Evolutionary conservation across 2,113 vertebrate species (phyloP).

Genomic region (Pseudorhombus dupliciocellatus): DNA sequence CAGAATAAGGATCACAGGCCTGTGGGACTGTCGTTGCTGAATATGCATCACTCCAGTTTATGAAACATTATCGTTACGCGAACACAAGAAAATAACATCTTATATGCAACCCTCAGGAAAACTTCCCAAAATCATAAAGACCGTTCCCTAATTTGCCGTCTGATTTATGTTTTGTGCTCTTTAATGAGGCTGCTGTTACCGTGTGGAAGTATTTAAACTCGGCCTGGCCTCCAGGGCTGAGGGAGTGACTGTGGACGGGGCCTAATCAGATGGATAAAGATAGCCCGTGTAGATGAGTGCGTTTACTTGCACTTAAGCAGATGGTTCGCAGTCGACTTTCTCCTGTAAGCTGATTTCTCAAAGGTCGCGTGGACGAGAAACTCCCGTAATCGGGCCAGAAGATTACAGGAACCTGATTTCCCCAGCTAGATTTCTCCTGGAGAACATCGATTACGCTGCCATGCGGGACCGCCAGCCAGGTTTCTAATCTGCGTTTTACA

Average conservation of each 20-base stretch:
- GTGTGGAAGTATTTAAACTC: not conserved
- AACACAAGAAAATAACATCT: not conserved
- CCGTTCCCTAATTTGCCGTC: not conserved
- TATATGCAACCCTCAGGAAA: not conserved
- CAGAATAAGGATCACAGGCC: conserved; percentile 55
- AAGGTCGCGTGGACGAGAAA: not conserved
- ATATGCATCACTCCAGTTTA: conserved; percentile 28
- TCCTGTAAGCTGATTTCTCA: not conserved
- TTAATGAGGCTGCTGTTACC: not conserved
- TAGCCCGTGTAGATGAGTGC: not conserved
- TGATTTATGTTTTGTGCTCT: not conserved
- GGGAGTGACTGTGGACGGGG: not conserved
- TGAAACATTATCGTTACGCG: conserved; percentile 8
- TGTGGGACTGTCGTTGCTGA: conserved; percentile 40
- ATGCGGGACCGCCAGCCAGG: no score
- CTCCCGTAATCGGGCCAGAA: not conserved
- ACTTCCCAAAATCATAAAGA: not conserved
- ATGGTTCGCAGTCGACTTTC: not conserved
- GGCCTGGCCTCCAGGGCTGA: not conserved
- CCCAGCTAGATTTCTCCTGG: not conserved
- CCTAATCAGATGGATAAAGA: not conserved
- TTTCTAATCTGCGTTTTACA: not conserved
- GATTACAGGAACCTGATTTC: not conserved
- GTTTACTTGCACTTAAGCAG: not conserved
- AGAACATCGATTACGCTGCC: not conserved